Conservation (phyloP, 2,888 invertebrate species). For the Volucella inflata region DNA sequence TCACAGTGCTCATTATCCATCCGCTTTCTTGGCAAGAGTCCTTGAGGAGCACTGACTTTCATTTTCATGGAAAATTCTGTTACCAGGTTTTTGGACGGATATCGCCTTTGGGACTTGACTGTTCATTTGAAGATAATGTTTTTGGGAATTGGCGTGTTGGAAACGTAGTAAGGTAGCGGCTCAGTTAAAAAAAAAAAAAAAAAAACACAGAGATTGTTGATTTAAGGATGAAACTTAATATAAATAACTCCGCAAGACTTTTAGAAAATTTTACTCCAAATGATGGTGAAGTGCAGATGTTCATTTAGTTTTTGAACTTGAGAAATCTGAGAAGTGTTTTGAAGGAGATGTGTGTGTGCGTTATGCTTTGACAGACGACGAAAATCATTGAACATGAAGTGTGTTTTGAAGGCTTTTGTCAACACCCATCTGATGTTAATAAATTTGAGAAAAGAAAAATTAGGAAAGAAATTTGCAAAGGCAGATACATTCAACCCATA, state of each 20-base stretch:
- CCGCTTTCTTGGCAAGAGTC: constrained; percentile 41
- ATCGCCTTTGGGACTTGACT: constrained; percentile 67
- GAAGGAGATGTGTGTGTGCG: not conserved
- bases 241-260: constrained; percentile 32
- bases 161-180: constrained; percentile 13
- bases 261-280: not conserved
- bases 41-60: constrained; percentile 49
- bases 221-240: constrained; percentile 67
- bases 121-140: constrained; percentile 64
- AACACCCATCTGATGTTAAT: too few relatives aligned
- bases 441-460: too few relatives aligned
- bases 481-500: too few relatives aligned
- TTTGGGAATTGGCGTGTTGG: constrained; percentile 30
- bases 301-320: constrained; percentile 32
- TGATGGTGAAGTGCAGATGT: constrained; percentile 8
- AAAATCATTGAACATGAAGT: too few relatives aligned
- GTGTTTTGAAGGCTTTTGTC: too few relatives aligned
- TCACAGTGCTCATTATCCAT: constrained; percentile 69
- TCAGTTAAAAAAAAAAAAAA: constrained; percentile 7
- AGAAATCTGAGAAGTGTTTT: constrained; percentile 5
- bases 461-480: too few relatives aligned
- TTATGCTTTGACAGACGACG: too few relatives aligned
- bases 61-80: constrained; percentile 25
- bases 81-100: constrained; percentile 37
- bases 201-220: constrained; percentile 44